Percentiles rank a stretch among this genome's conserved stretches.
Evolutionary conservation across 1,140 invertebrate species (phyloP).

Genomic region (Neodiprion pinetum): DNA sequence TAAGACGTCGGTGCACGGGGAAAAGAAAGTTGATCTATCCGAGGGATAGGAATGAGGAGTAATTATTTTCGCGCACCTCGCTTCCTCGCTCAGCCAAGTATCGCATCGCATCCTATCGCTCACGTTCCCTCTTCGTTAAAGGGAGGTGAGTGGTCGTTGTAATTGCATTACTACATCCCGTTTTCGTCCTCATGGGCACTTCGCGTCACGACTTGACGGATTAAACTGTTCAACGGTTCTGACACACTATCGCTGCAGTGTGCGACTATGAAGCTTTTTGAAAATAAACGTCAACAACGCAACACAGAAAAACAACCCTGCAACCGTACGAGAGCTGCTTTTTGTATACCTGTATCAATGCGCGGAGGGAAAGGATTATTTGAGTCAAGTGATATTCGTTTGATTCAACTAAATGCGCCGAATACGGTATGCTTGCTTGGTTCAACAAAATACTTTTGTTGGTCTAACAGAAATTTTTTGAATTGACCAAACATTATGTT

Average conservation of each 20-base stretch:
- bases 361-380: too few species aligned
- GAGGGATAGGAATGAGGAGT: background rate
- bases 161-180: background rate
- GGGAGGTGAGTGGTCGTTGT: background rate
- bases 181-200: slow-evolving; percentile 3
- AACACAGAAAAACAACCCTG: too few species aligned
- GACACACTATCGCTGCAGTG: background rate
- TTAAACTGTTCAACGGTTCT: background rate
- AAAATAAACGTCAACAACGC: too few species aligned
- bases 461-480: too few species aligned
- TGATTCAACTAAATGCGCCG: too few species aligned
- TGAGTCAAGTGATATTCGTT: too few species aligned
- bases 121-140: background rate
- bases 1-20: background rate
- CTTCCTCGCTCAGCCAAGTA: background rate
- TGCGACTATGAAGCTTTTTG: background rate
- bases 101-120: background rate
- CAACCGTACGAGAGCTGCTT: too few species aligned
- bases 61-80: background rate
- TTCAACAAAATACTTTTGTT: too few species aligned
- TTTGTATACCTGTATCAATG: too few species aligned
- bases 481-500: too few species aligned
- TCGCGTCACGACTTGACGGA: background rate
- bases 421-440: too few species aligned
- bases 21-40: background rate